Base-by-base conservation (phyloP, 1,140 invertebrate species). In the Plectrocnemia conspersa region DNA sequence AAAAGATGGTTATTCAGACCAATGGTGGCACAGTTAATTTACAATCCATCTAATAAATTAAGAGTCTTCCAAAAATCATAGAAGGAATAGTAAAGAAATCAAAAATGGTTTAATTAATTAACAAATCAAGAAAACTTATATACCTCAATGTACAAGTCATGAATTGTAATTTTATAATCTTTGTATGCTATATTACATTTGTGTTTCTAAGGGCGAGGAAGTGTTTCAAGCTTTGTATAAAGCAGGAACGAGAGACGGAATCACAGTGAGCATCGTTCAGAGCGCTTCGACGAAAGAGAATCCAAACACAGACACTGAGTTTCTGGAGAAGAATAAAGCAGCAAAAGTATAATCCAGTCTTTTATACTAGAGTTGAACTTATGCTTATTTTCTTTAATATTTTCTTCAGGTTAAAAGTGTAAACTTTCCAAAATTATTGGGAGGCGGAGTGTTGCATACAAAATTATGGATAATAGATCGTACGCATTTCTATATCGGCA, bases 381-480 rank as follows among this genome's bases (percentile, higher is more conserved):
- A n/a, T n/a, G n/a, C n/a, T n/a, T n/a, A n/a, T n/a, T n/a, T n/a
- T n/a, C n/a, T n/a, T n/a, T 11, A 10, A 29, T 13, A 35, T 60
- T 46, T 13, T 48, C 58, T 44, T 42, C 64, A 90, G 78, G 90
- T 97, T 1, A 76, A 89, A 46, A 89, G 80, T 66, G 68, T 98
- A 5, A 86, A 98, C 70, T 94, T 98, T 67, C 79, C 82, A 1
- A 81, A 83, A 61, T 74, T 97, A 19, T 62, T 97, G 13, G 91
- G 91, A 1, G 77, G 74, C 32, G 96, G 96, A n/a, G 87, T 98
- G 9, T 76, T 98, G 6, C 96, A 99, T 68, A 97, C 95, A 0
- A 99, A 99, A 76, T 79, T 98, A 9, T 88, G 85, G 86, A 79
- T 98, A 7, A 81, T 93, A 16, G 96, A 99, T 70, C 70, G 79